Evolutionary conservation across 1,140 invertebrate species (phyloP), one percentile per base, ranked within the genome.

Genomic region (Archivesica marissinica): DNA sequence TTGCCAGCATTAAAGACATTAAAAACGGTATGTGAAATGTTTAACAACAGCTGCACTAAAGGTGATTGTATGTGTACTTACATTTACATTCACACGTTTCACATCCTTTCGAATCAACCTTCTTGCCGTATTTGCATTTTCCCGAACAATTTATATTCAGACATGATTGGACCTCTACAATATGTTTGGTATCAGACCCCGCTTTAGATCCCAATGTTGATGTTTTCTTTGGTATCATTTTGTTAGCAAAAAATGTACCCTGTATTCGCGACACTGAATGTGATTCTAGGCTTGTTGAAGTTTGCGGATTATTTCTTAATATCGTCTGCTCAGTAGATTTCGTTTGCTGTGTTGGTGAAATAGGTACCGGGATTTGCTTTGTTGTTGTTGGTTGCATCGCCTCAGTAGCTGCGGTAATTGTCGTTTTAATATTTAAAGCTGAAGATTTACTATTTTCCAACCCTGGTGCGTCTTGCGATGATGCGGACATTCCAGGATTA

Each of bases 11-110:
- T 50, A 50, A 11, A 20, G 20, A 50, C 44, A 50, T 11, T 11
- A 20, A 50, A 50, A 50, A 50, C 44, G 44, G 9, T 11, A 50
- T 50, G 44, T n/a, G n/a, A n/a, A n/a, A n/a, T n/a, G n/a, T n/a
- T n/a, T n/a, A n/a, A n/a, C n/a, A n/a, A n/a, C n/a, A n/a, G n/a
- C n/a, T n/a, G n/a, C n/a, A n/a, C n/a, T n/a, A n/a, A n/a, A n/a
- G n/a, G n/a, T n/a, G n/a, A n/a, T n/a, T n/a, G n/a, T n/a, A n/a
- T n/a, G n/a, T n/a, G 23, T 59, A 70, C 68, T 72, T 72, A 72
- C 68, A 72, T 47, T 72, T 72, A 50, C 68, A 72, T 15, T 33
- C 41, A 25, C 68, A 72, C 17, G 68, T 72, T 44, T 72, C 13
- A 50, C 68, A 72, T 17, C 68, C 68, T 33, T 72, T 72, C 0